A percentile compares a stretch with the other conserved stretches of the same genome.
phyloP scores from a whole-genome alignment of 2,113 vertebrate species.

The Pygathrix nemaeus region DNA sequence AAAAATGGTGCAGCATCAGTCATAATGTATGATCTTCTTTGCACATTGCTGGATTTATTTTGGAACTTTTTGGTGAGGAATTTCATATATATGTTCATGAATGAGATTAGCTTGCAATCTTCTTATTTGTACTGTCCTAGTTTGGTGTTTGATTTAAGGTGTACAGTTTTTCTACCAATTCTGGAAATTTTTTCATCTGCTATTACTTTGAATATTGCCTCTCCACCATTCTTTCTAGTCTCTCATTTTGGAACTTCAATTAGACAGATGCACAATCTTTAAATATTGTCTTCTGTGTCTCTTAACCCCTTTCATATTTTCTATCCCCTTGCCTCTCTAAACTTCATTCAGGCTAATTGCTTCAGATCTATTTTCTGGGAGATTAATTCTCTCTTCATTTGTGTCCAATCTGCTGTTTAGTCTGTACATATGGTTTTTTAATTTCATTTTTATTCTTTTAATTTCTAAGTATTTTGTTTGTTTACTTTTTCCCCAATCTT shows the following conservation, averaged over 20 bases:
- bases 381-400: not conserved
- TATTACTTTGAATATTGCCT: not conserved
- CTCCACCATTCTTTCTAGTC: not conserved
- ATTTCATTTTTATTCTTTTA: not conserved
- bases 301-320: not conserved
- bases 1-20: not conserved
- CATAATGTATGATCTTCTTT: not conserved
- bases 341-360: not conserved
- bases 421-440: not conserved
- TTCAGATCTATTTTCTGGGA: slow-evolving; percentile 40
- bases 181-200: not conserved
- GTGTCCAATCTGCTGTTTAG: not conserved
- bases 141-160: not conserved
- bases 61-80: not conserved
- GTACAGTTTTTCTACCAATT: not conserved
- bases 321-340: not conserved
- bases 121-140: not conserved
- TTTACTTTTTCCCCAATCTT: not conserved
- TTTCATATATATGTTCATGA: not conserved
- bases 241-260: not conserved
- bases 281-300: not conserved
- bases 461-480: not conserved
- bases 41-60: not conserved
- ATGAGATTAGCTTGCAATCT: not conserved
- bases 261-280: not conserved